A percentile compares a stretch with the other conserved stretches of the same genome.
Conservation (phyloP, 1,140 invertebrate species). For the Ceratoteleas bidentatus region DNA sequence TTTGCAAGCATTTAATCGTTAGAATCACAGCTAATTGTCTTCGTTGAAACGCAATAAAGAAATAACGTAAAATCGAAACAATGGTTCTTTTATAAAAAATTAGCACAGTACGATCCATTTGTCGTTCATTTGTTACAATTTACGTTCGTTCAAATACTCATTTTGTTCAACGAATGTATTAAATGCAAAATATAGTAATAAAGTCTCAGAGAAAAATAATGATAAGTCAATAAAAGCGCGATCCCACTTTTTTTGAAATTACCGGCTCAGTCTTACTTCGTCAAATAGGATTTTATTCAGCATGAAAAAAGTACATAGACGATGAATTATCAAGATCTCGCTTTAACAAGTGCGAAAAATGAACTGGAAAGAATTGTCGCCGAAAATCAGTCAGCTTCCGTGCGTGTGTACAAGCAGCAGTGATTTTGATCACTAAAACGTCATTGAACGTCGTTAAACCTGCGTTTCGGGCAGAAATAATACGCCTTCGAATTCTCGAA, state of each 20-base stretch:
- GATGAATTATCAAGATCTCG: conserved; percentile 11
- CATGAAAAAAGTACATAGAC: conserved; percentile 32
- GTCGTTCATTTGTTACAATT: not conserved
- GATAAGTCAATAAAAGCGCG: conserved; percentile 43
- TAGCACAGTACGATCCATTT: not conserved
- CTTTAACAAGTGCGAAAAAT: conserved; percentile 14
- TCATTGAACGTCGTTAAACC: too few relatives aligned
- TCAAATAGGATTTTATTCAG: conserved; percentile 32
- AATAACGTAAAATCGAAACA: conserved; percentile 44
- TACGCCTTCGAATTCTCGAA: too few relatives aligned
- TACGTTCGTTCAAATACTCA: not conserved
- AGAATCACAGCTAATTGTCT: conserved; percentile 56
- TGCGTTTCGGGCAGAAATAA: too few relatives aligned
- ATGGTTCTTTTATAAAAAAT: conserved; percentile 27
- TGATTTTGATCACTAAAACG: too few relatives aligned
- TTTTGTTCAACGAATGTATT: too few relatives aligned
- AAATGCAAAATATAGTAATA: too few relatives aligned
- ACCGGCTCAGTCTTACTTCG: conserved; percentile 57
- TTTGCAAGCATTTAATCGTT: conserved; percentile 51
- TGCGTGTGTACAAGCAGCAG: too few relatives aligned
- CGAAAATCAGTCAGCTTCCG: too few relatives aligned
- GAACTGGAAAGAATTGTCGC: too few relatives aligned
- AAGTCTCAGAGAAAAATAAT: too few relatives aligned
- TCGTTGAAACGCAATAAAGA: conserved; percentile 54
- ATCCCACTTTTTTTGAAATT: conserved; percentile 37